Base-by-base conservation (phyloP, 2,888 invertebrate species). In the Scaptomyza caliginosa region DNA sequence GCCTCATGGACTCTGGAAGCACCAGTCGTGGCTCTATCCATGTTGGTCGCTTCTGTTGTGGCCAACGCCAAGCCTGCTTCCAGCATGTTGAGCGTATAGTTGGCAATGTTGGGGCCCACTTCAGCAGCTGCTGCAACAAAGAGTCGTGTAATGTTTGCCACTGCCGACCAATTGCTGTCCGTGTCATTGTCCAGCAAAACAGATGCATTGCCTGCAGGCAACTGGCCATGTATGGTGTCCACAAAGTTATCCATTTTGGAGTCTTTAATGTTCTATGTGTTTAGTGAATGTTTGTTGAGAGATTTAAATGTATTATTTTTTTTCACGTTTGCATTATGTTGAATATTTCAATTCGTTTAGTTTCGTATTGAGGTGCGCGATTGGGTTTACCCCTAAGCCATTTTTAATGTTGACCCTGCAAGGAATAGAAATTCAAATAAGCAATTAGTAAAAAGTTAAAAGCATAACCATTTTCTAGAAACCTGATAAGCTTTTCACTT, bases 31-130 rank as follows among this genome's bases (percentile, higher is more conserved):
- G 40, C 49, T 5, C n/a, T n/a, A n/a, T n/a, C n/a, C n/a, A 28
- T 11, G 13, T 45, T 69, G 24, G 48, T 26, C 5, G 65, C 50
- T 26, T 70, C 70, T n/a, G 74, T 78, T n/a, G 75, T 76, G 49
- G 57, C 71, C 46, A 77, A 17, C 0, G 56, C 58, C 5, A 86
- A 39, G 6, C 86, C 74, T 17, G 65, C 52, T 11, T 82, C 82
- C 10, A 87, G 46, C 38, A 85, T 52, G 13, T 80, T 86, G 7
- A 87, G 49, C 5, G 84, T 75, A 28, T 77, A 86, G 67, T 87
- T 85, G 62, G 70, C 72, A n/a, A 82, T 62, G 4, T 69, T 79
- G 11, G 87, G 82, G 0, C 46, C 65, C 21, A 50, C 65, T n/a
- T 74, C 64, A 0, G 34, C 43, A 2, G 62, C 72, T 8, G 66